phyloP scores from a whole-genome alignment of 1,140 invertebrate species.

The Stegodyphus dumicola region DNA sequence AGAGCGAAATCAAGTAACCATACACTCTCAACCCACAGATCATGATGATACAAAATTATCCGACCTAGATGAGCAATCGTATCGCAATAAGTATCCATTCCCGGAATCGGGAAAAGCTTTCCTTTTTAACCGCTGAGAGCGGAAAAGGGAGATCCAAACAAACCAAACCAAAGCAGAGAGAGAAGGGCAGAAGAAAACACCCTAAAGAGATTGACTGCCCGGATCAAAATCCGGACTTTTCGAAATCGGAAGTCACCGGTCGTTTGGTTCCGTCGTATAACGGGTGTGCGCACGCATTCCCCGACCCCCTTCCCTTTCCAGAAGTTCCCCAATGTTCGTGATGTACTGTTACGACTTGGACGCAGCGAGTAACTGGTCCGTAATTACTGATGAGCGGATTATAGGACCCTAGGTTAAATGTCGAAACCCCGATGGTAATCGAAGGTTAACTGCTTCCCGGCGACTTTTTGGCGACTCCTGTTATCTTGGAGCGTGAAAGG shows the following conservation, averaged over 20 bases:
- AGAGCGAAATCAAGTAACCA: too few species aligned
- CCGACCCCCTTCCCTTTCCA: background rate
- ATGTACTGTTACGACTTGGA: constrained; percentile 51
- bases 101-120: background rate
- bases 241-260: constrained; percentile 56
- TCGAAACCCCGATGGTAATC: constrained; percentile 50
- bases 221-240: constrained; percentile 52
- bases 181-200: background rate
- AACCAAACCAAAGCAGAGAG: background rate
- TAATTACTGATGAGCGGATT: constrained; percentile 60
- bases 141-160: background rate
- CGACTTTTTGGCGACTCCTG: constrained; percentile 51
- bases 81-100: background rate
- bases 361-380: constrained; percentile 43
- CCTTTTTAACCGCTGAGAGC: background rate
- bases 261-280: constrained; percentile 22
- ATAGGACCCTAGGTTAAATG: constrained; percentile 50
- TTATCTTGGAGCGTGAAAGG: constrained; percentile 29
- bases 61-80: too few species aligned
- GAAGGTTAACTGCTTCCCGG: constrained; percentile 57
- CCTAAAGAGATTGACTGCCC: constrained; percentile 34
- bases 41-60: too few species aligned
- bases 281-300: background rate
- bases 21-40: too few species aligned
- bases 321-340: constrained; percentile 5